Percentiles rank a stretch among this genome's conserved stretches.
These are phyloP conservation scores for Charaxes varanes DNA, from an alignment of 1,140 invertebrate species.

Conservation along the genomic window DNA sequence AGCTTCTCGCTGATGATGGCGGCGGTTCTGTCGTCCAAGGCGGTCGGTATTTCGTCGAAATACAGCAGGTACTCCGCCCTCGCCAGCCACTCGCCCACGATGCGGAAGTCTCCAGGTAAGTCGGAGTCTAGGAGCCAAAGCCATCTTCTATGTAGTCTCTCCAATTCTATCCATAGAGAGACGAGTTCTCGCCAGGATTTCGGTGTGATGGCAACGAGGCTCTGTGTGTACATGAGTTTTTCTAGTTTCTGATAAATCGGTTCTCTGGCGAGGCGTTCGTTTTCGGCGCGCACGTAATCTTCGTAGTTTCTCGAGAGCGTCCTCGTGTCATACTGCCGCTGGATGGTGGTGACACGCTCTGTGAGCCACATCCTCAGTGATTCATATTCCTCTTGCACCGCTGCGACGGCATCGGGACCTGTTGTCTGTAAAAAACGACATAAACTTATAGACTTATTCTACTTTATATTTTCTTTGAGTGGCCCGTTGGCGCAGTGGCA, in stretches of 20 bases:
- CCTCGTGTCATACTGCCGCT: conserved; percentile 80
- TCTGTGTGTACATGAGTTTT: conserved; percentile 84
- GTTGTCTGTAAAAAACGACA: conserved; percentile 62
- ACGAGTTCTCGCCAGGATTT: conserved; percentile 88
- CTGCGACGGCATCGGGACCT: conserved; percentile 80
- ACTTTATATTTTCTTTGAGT: too few relatives aligned
- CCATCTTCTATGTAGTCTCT: conserved; percentile 87
- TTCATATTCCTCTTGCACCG: conserved; percentile 87
- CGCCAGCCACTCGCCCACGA: conserved; percentile 92
- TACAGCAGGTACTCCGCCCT: conserved; percentile 88
- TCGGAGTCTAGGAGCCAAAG: conserved; percentile 88
- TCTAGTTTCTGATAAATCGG: conserved; percentile 82
- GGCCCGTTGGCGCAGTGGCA: too few relatives aligned
- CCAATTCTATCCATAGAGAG: conserved; percentile 83
- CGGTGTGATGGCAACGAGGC: conserved; percentile 84
- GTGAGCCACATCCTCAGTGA: conserved; percentile 87
- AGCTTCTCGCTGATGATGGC: conserved; percentile 89
- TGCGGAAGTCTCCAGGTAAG: conserved; percentile 87
- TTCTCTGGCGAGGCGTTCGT: conserved; percentile 81
- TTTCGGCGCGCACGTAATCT: conserved; percentile 82
- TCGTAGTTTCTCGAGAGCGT: conserved; percentile 79
- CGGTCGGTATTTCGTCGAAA: conserved; percentile 87
- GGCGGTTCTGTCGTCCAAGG: conserved; percentile 90
- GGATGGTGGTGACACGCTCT: conserved; percentile 82
- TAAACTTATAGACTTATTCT: not conserved